Base-by-base conservation (phyloP, 2,113 vertebrate species). In the Leucoraja erinaceus region DNA sequence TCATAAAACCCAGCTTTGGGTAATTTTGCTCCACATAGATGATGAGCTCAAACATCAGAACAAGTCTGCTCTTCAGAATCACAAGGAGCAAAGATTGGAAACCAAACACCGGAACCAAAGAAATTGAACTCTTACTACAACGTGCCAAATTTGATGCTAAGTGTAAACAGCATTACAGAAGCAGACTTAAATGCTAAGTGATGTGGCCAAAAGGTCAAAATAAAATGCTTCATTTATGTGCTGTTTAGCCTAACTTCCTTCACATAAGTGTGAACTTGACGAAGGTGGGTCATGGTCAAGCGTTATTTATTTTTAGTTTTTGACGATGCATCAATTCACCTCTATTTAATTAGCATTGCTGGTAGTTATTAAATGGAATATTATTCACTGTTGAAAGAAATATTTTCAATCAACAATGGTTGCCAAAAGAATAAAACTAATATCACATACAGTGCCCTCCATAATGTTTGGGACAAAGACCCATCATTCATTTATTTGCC, bases 31-130 rank as follows among this genome's bases (percentile, higher is more conserved):
- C 75, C 10, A 77, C n/a, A 77, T 33, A 33, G 75, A 31, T 77
- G 75, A 77, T 77, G 75, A 77, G 75, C n/a, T 33, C 75, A 77
- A 77, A 77, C 75, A 77, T n/a, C n/a, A 77, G 75, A 77, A 77
- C 1, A 33, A 33, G 31, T 33, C 75, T 77, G 75, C 75, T 31
- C 75, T 77, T 77, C 75, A 77, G n/a, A 77, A 77, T 33, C 75
- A n/a, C n/a, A 77, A 77, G n/a, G 10, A 10, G 75, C n/a, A 77
- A 12, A 77, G 25, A 31, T 14, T 33, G 75, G 75, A 33, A 77
- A 77, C 75, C 75, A 12, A 72, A 31, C 11, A n/a, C n/a, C 7
- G 31, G 75, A 77, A 77, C 75, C 25, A 77, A 77, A 77, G 28
- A 77, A 16, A 33, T 33, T 77, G 75, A 16, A 77, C 75, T 77